Percentiles rank a stretch among this genome's conserved stretches.
Conservation (phyloP, 2,888 invertebrate species). For the Anoplius nigerrimus region DNA sequence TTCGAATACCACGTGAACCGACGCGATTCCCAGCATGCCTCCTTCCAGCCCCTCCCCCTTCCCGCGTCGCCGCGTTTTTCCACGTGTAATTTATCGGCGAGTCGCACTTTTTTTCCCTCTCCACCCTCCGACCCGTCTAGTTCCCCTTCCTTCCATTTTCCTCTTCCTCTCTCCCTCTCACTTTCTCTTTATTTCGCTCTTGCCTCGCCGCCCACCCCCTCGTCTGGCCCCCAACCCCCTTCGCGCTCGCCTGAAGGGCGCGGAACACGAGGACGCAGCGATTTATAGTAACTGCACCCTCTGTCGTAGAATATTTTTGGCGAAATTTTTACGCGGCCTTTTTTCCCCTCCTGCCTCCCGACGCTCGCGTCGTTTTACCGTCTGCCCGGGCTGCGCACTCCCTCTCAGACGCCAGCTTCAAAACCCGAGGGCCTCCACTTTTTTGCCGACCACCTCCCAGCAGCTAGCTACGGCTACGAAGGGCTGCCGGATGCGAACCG, state of each 20-base stretch:
- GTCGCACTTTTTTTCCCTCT: conserved; percentile 30
- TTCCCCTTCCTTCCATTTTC: conserved; percentile 36
- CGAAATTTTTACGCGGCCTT: conserved; percentile 61
- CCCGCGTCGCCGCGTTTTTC: conserved; percentile 36
- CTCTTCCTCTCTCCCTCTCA: conserved; percentile 41
- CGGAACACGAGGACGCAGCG: conserved; percentile 56
- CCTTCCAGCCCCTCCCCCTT: not conserved
- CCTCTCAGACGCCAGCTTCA: too few species aligned
- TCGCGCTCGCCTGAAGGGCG: conserved; percentile 15
- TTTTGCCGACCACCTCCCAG: too few species aligned
- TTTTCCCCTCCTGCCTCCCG: conserved; percentile 29
- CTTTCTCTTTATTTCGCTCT: conserved; percentile 22
- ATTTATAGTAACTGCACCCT: conserved; percentile 68
- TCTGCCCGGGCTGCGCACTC: not conserved
- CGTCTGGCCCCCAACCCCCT: conserved; percentile 22
- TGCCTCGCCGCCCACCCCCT: conserved; percentile 25
- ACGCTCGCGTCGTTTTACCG: conserved; percentile 29
- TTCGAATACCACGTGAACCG: conserved; percentile 33
- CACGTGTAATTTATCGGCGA: conserved; percentile 46
- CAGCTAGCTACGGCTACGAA: too few species aligned
- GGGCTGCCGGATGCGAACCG: too few species aligned
- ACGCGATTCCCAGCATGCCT: not conserved
- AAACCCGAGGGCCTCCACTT: too few species aligned
- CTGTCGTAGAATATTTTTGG: conserved; percentile 68
- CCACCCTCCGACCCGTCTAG: conserved; percentile 8